Percentiles rank a stretch among this genome's conserved stretches.
Evolutionary conservation across 2,797 vertebrate genomes (phyloP).

Genomic region (Premnoplex brunnescens): DNA sequence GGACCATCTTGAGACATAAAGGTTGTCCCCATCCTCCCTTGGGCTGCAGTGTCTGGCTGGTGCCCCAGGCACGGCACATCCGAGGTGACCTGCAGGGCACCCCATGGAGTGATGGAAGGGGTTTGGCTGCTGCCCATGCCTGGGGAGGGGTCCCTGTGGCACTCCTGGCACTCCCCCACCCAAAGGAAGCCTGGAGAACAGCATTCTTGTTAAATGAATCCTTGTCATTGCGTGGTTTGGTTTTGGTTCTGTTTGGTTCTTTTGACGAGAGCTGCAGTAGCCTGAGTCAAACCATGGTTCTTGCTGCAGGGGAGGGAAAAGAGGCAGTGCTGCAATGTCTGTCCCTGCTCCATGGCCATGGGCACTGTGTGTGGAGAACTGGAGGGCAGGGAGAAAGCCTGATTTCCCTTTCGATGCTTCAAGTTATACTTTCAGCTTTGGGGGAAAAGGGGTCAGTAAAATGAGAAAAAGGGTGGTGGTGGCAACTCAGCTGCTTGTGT

Average conservation of each 20-base stretch:
- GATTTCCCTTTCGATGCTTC: not conserved
- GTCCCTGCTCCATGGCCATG: not conserved
- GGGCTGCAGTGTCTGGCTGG: not conserved
- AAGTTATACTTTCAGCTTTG: not conserved
- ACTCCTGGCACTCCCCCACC: not conserved
- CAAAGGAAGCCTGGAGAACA: not conserved
- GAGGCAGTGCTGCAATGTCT: not conserved
- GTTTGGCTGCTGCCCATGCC: not conserved
- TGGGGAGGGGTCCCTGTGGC: not conserved
- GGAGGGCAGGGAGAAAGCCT: not conserved
- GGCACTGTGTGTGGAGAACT: not conserved
- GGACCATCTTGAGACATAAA: not conserved
- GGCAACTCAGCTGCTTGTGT: not conserved
- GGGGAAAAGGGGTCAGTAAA: not conserved
- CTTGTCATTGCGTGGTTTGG: not conserved
- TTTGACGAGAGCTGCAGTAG: not conserved
- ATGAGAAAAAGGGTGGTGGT: not conserved
- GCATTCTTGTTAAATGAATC: not conserved
- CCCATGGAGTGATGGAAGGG: too few relatives aligned
- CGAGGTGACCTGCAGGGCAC: not conserved
- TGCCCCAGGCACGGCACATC: not conserved
- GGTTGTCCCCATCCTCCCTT: not conserved
- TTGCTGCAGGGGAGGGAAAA: not conserved
- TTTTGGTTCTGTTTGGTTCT: not conserved
- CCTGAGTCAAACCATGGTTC: not conserved